Conservation (phyloP, 2,113 vertebrate species). For the Salvator merianae region DNA sequence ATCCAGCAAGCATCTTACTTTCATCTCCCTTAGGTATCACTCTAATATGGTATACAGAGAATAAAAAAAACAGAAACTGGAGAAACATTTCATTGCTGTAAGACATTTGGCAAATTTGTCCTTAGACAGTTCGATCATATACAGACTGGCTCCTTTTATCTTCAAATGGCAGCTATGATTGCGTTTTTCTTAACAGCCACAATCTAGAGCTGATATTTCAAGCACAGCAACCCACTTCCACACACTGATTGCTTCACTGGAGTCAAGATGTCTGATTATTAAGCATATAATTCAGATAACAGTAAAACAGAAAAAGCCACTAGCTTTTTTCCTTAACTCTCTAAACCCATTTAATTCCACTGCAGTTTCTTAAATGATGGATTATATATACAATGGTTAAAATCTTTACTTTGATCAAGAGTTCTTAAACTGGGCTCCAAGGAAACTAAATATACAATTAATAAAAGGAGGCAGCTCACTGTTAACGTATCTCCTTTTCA, state of each 20-base stretch:
- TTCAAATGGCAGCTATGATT: background rate
- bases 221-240: background rate
- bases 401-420: background rate
- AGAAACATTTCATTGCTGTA: background rate
- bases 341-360: slow-evolving; percentile 5
- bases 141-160: background rate
- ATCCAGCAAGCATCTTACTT: background rate
- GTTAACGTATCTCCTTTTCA: too few relatives aligned
- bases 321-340: background rate
- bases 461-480: too few relatives aligned
- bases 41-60: background rate
- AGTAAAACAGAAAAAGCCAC: background rate
- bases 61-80: background rate
- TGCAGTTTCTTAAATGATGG: background rate
- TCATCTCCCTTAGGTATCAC: background rate
- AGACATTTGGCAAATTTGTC: background rate
- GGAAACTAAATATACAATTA: too few relatives aligned
- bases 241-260: background rate
- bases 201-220: background rate
- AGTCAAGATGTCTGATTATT: background rate
- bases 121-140: background rate
- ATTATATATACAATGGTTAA: background rate
- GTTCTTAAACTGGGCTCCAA: too few relatives aligned
- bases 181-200: background rate
- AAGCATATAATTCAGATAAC: background rate